Evolutionary conservation across 1,140 invertebrate species (phyloP).

Genomic region (Euwallacea similis): DNA sequence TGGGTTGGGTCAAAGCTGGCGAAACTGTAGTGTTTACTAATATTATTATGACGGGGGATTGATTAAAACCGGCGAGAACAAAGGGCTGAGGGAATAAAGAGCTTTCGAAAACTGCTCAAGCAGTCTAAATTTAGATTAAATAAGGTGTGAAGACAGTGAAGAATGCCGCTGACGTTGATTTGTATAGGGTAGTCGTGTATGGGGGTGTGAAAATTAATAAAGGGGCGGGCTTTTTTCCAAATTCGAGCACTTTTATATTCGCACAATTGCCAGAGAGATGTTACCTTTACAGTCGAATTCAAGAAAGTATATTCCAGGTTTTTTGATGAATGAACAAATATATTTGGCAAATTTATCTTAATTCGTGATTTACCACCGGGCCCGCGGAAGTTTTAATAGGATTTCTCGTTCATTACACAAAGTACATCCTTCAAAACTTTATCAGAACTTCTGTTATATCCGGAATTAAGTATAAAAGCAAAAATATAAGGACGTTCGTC

Average conservation of each 20-base stretch:
- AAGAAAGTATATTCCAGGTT: background rate
- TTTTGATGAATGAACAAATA: slow-evolving; percentile 4
- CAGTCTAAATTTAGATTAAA: too few relatives aligned
- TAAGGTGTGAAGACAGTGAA: too few relatives aligned
- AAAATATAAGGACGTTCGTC: slow-evolving; percentile 14
- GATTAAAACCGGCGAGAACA: slow-evolving; percentile 17
- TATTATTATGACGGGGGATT: slow-evolving; percentile 25
- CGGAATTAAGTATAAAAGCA: slow-evolving; percentile 15
- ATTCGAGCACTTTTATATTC: too few relatives aligned
- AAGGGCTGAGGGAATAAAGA: slow-evolving; percentile 8
- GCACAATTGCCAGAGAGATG: too few relatives aligned
- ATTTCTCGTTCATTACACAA: slow-evolving; percentile 21
- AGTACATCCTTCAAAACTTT: slow-evolving; percentile 16
- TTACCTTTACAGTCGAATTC: too few relatives aligned
- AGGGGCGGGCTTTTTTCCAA: too few relatives aligned
- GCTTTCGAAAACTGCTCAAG: background rate
- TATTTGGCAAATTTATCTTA: slow-evolving; percentile 16
- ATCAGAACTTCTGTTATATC: slow-evolving; percentile 15
- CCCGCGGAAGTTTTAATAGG: slow-evolving; percentile 17
- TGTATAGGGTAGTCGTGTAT: too few relatives aligned
- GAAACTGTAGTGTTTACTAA: slow-evolving; percentile 27
- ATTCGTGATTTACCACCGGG: slow-evolving; percentile 3
- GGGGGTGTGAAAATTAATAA: too few relatives aligned
- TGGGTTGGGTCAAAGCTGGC: slow-evolving; percentile 18
- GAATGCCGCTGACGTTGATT: too few relatives aligned